phyloP scores from a whole-genome alignment of 2,797 vertebrate genomes.

The Characodon lateralis region DNA sequence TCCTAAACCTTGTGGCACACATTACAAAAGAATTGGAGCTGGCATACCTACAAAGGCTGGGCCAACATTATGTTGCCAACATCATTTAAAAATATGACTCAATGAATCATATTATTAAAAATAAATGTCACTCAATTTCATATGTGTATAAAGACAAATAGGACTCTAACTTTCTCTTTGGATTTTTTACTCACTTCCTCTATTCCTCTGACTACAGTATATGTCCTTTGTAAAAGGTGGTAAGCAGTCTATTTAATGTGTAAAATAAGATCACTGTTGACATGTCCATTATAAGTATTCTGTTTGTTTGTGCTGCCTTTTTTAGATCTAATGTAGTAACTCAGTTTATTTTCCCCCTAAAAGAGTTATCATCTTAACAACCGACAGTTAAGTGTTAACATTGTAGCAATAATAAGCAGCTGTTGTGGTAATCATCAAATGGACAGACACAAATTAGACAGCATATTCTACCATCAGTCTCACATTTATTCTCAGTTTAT shows the following conservation, averaged over 20 bases:
- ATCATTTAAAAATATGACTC: background rate
- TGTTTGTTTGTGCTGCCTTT: background rate
- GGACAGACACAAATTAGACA: background rate
- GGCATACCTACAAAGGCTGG: background rate
- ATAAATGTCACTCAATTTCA: background rate
- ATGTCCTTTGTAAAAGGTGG: background rate
- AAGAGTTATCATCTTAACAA: background rate
- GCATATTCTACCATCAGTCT: background rate
- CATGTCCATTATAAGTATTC: background rate
- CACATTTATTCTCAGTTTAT: background rate
- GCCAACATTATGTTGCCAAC: background rate
- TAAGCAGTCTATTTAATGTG: too few species aligned
- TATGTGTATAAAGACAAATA: background rate
- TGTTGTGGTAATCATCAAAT: background rate
- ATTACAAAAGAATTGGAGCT: background rate
- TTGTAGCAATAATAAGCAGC: background rate
- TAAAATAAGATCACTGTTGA: background rate
- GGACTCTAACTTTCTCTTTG: background rate
- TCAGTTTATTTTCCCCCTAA: background rate
- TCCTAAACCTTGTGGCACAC: background rate
- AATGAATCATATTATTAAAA: background rate
- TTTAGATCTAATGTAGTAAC: background rate
- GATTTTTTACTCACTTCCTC: background rate
- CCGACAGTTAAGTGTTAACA: background rate
- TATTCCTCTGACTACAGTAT: background rate